Conservation (phyloP, 53 echinoderm and acorn worm species). For the Temnopleurus reevesii region DNA sequence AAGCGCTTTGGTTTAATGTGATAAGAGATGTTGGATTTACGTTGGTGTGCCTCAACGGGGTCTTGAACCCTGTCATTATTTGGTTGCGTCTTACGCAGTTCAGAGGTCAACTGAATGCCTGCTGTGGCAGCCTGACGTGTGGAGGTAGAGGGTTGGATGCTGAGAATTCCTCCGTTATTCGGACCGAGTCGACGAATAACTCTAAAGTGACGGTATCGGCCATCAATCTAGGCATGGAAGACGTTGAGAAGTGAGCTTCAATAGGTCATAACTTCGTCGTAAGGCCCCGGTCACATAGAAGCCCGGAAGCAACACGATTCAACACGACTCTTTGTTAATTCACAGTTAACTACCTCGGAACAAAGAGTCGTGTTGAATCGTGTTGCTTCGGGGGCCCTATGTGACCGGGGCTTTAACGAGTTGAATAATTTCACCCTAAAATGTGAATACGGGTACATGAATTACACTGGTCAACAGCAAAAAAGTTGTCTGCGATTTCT, state of each 20-base stretch:
- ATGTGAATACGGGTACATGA: too few relatives aligned
- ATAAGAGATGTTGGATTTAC: not conserved
- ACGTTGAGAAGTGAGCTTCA: not conserved
- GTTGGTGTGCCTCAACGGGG: not conserved
- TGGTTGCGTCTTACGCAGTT: slow-evolving; percentile 35
- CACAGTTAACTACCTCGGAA: too few relatives aligned
- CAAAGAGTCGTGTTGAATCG: too few relatives aligned
- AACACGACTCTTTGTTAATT: too few relatives aligned
- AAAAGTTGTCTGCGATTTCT: too few relatives aligned
- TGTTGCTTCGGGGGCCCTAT: too few relatives aligned
- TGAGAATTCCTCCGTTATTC: not conserved
- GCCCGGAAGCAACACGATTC: too few relatives aligned
- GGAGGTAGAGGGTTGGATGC: not conserved
- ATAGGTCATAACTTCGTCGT: too few relatives aligned
- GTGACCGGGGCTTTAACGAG: too few relatives aligned
- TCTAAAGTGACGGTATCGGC: not conserved
- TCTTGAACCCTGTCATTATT: slow-evolving; percentile 24
- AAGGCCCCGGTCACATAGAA: too few relatives aligned
- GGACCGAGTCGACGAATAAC: not conserved
- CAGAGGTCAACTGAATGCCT: not conserved
- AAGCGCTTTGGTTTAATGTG: not conserved
- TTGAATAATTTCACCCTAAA: too few relatives aligned
- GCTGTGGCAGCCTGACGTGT: slow-evolving; percentile 8
- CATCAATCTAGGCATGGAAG: not conserved
- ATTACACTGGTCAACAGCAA: too few relatives aligned